A percentile compares a stretch with the other conserved stretches of the same genome.
phyloP scores from a whole-genome alignment of 2,113 vertebrate genomes.

The Aphyosemion australe region DNA sequence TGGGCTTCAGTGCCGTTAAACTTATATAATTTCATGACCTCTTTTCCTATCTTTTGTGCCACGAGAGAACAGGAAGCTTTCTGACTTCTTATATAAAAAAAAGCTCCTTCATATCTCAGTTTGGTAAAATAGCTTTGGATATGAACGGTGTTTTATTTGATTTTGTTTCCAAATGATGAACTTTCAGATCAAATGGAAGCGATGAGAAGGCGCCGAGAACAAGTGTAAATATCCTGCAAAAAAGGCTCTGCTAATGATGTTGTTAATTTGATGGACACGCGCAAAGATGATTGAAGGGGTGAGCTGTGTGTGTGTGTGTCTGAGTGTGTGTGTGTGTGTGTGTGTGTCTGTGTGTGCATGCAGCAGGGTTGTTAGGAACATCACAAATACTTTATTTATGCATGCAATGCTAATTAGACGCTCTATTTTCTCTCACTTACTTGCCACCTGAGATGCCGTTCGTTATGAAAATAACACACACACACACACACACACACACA shows the following conservation, averaged over 20 bases:
- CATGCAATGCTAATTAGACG: slow-evolving; percentile 40
- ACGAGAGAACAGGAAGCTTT: slow-evolving; percentile 50
- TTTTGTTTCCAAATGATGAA: slow-evolving; percentile 4
- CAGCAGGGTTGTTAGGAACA: not conserved
- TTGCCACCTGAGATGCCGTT: slow-evolving; percentile 2
- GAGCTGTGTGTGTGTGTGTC: slow-evolving; percentile 8
- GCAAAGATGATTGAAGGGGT: slow-evolving; percentile 6
- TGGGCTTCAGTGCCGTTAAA: slow-evolving; percentile 49
- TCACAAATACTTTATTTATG: slow-evolving; percentile 4
- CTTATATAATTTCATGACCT: slow-evolving; percentile 75
- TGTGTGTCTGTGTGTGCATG: not conserved
- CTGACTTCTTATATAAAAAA: slow-evolving; percentile 33
- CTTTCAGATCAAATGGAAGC: slow-evolving; percentile 16
- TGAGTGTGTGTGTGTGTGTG: not conserved
- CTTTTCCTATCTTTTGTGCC: slow-evolving; percentile 51
- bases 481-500: no score
- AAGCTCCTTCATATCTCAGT: slow-evolving; percentile 29
- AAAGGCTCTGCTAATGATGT: slow-evolving; percentile 34
- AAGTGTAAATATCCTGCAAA: slow-evolving; percentile 8
- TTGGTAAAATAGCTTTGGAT: slow-evolving; percentile 6
- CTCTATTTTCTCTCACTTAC: not conserved
- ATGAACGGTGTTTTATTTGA: slow-evolving; percentile 15
- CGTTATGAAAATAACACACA: not conserved
- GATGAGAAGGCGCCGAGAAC: slow-evolving; percentile 2
- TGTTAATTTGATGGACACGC: slow-evolving; percentile 52